Evolutionary conservation across 1,140 invertebrate species (phyloP), one percentile per base, ranked within the genome.

Genomic region (Aphelinus atriplicis): DNA sequence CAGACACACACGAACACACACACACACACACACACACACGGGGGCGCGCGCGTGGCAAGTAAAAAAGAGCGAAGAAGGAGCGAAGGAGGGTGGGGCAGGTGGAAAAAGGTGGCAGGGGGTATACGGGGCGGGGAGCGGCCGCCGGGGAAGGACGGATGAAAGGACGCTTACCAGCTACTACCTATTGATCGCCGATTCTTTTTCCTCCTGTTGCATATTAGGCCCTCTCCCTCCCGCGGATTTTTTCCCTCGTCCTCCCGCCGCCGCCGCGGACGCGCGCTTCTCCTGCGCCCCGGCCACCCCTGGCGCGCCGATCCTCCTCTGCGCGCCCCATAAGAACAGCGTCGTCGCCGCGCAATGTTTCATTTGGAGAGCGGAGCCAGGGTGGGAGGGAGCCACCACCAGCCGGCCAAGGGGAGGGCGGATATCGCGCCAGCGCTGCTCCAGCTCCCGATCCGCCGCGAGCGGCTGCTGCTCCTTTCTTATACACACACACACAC

Each of bases 181-280:
- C 86, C 86, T 87, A 87, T 87, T 88, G 86, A 88, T 88, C 86
- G 86, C 83, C 85, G 84, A 87, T 88, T 88, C 86, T 87, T 88
- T 87, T 87, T 88, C 26, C 86, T 87, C 86, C 85, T 87, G 86
- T 87, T 88, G 85, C 86, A 88, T 88, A 88, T 88, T 87, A 88
- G 86, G 84, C 84, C 84, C 82, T 9, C 71, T 76, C 77, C 77
- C 79, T 78, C 75, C 79, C 76, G 76, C 75, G 51, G 51, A 6
- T 4, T 4, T 9, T 53, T 9, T 53, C 51, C 51, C 58, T 60
- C 58, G 58, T 7, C 58, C 3, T 60, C 26, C 5, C 42, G 78
- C 75, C 78, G 62, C 73, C 77, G 61, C 62, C 66, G 5, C 50
- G 56, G 61, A 51, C 71, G 57, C 76, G 53, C 53, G 53, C 10